Base-by-base conservation (phyloP, 2,797 vertebrate genomes). In the Discoglossus pictus region DNA sequence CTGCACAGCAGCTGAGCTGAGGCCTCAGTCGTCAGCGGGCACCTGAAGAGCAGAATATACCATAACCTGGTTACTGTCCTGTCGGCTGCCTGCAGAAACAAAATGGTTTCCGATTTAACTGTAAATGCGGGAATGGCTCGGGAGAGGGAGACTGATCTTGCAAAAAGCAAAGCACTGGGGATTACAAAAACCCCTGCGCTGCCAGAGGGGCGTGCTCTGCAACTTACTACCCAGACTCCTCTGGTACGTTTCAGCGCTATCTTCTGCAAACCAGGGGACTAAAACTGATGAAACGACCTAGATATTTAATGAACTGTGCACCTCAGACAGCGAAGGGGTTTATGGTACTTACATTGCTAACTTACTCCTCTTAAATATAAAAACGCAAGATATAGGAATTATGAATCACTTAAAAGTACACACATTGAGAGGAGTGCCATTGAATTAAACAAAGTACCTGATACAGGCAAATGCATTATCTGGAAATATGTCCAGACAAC, bases 41-140 rank as follows among this genome's bases (percentile, higher is more conserved):
- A 80, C 79, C 80, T 76, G 85, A 74, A 89, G 83, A 1, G 81
- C 82, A 1, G 86, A 88, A 79, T 81, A 88, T 64, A 84, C 79
- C 85, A 84, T 64, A 79, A 83, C 80, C 43, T 69, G 76, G 78
- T 75, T 75, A 68, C 82, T 74, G 8, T 82, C 80, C 75, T 83
- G 74, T 77, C 76, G 83, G 23, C 80, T 74, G 76, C 83, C 87
- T 91, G 79, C 66, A 80, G 76, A 78, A 76, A 78, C 68, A 76
- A 76, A 65, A 73, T 44, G 34, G 56, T 68, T 63, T 53, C 52
- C 54, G 58, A 27, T 73, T 43, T 61, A 67, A 54, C 62, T 61
- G 40, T 11, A 13, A 18, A 47, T 23, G 21, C 51, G 11, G 34
- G 27, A 34, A 18, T 20, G 15, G 51, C 11, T 16, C 6, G 2